A percentile compares a stretch with the other conserved stretches of the same genome.
Conservation (phyloP, 2,797 vertebrate genomes). For the Eupleurogrammus muticus region DNA sequence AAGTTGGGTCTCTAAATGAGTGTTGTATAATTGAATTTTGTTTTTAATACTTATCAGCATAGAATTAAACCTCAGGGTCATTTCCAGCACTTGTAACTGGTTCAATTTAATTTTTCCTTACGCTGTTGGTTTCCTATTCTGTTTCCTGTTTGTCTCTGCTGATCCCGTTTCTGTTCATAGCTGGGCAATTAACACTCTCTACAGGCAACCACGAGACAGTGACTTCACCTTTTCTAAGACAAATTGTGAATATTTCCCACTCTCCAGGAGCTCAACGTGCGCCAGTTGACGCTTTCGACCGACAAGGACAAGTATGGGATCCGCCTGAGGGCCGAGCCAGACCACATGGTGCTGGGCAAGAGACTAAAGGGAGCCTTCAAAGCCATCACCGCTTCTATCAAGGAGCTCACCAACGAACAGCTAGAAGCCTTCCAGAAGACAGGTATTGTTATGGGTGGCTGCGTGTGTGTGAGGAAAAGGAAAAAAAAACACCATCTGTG, state of each 20-base stretch:
- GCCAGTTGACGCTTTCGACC: constrained; percentile 91
- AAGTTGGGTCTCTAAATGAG: not conserved
- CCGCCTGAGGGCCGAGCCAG: constrained; percentile 92
- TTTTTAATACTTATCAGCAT: not conserved
- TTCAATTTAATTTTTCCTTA: not conserved
- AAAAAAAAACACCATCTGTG: not conserved
- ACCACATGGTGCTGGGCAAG: constrained; percentile 98
- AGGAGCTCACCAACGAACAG: constrained; percentile 90
- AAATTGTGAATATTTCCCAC: constrained; percentile 6
- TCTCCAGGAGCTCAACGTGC: constrained; percentile 93
- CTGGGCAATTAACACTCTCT: not conserved
- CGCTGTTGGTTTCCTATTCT: not conserved
- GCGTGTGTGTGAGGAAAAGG: not conserved
- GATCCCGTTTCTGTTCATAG: not conserved
- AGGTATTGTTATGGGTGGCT: constrained; percentile 75
- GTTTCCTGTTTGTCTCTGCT: not conserved
- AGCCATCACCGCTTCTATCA: constrained; percentile 88
- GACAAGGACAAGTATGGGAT: constrained; percentile 95
- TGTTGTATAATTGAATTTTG: not conserved
- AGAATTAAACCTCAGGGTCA: not conserved
- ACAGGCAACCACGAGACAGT: not conserved
- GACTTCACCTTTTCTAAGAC: constrained; percentile 13
- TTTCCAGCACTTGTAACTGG: not conserved
- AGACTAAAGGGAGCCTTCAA: constrained; percentile 96
- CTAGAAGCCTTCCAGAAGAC: constrained; percentile 93